phyloP scores from a whole-genome alignment of 1,140 invertebrate species.

The Globodera ellingtonae region DNA sequence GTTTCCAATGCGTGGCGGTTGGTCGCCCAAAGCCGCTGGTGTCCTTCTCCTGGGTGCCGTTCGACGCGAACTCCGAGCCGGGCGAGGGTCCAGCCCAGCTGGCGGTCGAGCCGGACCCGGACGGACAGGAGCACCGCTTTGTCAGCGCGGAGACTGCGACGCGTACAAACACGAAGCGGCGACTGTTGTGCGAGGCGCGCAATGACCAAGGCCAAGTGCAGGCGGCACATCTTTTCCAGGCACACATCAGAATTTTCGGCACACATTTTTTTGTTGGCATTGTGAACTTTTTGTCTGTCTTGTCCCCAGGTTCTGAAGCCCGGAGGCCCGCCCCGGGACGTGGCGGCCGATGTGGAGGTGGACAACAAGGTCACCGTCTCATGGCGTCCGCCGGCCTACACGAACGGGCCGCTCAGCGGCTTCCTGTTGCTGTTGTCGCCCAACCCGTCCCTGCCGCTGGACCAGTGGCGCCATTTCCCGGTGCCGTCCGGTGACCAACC shows the following conservation, averaged over 20 bases:
- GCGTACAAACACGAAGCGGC: constrained; percentile 51
- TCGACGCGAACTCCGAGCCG: constrained; percentile 40
- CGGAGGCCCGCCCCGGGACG: neutral
- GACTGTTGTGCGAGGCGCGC: constrained; percentile 60
- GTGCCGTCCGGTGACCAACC: constrained; percentile 40
- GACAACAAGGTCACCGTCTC: constrained; percentile 61
- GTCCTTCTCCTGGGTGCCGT: constrained; percentile 63
- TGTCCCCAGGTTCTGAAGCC: neutral
- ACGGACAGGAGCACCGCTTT: constrained; percentile 48
- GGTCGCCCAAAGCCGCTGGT: constrained; percentile 59
- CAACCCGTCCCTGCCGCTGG: constrained; percentile 61
- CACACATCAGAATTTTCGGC: too few species aligned
- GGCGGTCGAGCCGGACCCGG: neutral
- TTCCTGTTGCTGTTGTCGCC: constrained; percentile 61
- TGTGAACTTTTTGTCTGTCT: too few species aligned
- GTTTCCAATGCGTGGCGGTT: constrained; percentile 61
- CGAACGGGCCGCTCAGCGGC: constrained; percentile 55
- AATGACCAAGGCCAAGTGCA: constrained; percentile 60
- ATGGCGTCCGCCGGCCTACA: constrained; percentile 60
- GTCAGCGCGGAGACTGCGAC: constrained; percentile 54
- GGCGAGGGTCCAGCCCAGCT: constrained; percentile 5
- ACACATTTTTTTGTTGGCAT: too few species aligned
- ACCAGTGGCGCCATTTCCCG: constrained; percentile 60
- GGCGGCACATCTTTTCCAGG: constrained; percentile 52
- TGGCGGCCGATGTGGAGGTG: constrained; percentile 45